Evolutionary conservation across 2,888 invertebrate species (phyloP).

Genomic region (Macropis europaea): DNA sequence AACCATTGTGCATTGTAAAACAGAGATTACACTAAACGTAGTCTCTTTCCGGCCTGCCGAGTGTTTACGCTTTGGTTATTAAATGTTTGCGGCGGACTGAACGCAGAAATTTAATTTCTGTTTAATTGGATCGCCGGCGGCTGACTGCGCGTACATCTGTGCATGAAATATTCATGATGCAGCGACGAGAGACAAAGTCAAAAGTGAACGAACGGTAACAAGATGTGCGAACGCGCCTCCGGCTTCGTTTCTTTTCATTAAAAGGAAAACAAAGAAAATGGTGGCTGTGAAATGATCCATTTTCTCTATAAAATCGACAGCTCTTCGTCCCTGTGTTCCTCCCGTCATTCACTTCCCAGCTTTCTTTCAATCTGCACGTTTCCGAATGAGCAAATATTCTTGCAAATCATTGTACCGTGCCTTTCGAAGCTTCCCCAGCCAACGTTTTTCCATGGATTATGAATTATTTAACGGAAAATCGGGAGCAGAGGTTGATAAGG

Average conservation of each 20-base stretch:
- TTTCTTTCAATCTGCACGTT: constrained; percentile 34
- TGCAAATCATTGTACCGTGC: no score
- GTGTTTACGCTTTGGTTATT: constrained; percentile 38
- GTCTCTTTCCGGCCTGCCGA: not conserved
- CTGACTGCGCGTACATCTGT: constrained; percentile 15
- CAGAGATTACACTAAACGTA: not conserved
- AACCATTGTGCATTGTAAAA: not conserved
- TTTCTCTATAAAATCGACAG: not conserved
- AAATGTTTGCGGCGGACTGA: constrained; percentile 13
- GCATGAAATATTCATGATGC: constrained; percentile 31
- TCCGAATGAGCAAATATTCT: no score
- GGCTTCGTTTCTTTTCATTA: not conserved
- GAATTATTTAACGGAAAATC: constrained; percentile 17
- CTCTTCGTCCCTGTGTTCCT: not conserved
- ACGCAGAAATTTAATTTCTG: constrained; percentile 28
- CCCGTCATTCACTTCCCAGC: not conserved
- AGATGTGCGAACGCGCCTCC: not conserved
- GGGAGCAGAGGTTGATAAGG: constrained; percentile 33
- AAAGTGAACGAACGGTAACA: constrained; percentile 5
- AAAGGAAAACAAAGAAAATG: not conserved
- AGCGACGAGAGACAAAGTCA: not conserved
- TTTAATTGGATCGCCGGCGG: constrained; percentile 35
- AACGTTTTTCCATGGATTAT: not conserved
- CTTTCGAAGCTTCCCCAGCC: not conserved
- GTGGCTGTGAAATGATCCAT: not conserved